Conservation (phyloP, 2,797 vertebrate species). For the Scolopax rusticola region DNA sequence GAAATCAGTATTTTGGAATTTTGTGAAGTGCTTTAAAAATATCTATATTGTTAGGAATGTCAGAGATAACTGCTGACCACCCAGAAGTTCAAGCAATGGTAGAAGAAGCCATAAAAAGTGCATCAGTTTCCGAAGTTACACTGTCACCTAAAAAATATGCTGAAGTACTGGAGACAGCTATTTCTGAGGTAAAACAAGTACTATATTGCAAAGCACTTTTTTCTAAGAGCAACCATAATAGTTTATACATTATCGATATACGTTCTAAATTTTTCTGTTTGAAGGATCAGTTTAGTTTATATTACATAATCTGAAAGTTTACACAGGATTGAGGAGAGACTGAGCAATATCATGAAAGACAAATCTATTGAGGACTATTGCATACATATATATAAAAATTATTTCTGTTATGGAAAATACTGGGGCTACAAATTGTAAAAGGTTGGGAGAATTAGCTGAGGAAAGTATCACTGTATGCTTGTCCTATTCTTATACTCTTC, state of each 20-base stretch:
- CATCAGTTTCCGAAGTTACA: constrained; percentile 55
- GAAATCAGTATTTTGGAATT: neutral
- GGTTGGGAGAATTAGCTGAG: neutral
- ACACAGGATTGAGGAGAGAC: neutral
- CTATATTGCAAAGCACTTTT: neutral
- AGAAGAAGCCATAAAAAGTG: constrained; percentile 73
- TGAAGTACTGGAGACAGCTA: constrained; percentile 77
- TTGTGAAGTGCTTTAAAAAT: neutral
- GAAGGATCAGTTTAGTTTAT: neutral
- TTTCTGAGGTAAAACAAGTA: constrained; percentile 82
- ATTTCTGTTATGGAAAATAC: neutral
- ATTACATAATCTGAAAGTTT: neutral
- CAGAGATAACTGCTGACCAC: constrained; percentile 84
- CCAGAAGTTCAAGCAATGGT: constrained; percentile 85
- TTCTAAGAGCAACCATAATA: neutral
- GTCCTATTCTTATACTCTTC: neutral
- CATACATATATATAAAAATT: neutral
- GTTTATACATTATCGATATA: neutral
- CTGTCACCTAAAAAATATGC: constrained; percentile 73
- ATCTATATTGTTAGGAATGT: neutral
- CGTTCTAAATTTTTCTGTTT: neutral
- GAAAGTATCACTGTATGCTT: neutral
- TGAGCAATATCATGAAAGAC: neutral
- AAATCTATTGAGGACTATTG: neutral
- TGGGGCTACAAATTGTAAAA: neutral